Evolutionary conservation across 2,113 vertebrate species (phyloP), one percentile per base, ranked within the genome.

Genomic region (Eptesicus fuscus): DNA sequence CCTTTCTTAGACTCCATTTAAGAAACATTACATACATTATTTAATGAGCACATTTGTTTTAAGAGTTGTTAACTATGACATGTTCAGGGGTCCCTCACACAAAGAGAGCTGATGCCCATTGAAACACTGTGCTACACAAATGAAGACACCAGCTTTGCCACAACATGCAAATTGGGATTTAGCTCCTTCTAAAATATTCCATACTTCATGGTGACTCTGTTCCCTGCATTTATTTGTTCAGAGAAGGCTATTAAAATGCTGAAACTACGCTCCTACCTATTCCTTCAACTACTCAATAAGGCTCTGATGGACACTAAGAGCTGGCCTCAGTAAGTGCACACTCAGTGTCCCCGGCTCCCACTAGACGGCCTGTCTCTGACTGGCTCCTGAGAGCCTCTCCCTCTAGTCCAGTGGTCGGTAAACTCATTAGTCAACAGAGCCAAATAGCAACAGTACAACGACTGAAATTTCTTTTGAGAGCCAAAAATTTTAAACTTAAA

Each of bases 161-260:
- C n/a, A 37, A 37, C 14, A 30, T 1, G 4, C 1, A 6, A 79
- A 3, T 14, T 1, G 2, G 35, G 28, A n/a, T 25, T 44, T 44
- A 37, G 44, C 9, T 73, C n/a, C 17, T 70, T 2, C 23, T 9
- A 16, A 40, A 16, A 32, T 23, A 25, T 4, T 42, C 61, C 25
- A 5, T 44, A 63, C 30, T 67, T 32, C 28, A n/a, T 1, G 9
- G 40, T 0, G 10, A 76, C 14, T 32, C 10, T 47, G 11, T 35
- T 51, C 47, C n/a, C 59, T n/a, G 10, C 4, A 37, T 10, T 14
- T n/a, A 61, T 37, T 40, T 59, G 49, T 74, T 61, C 51, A 28
- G 30, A 44, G 14, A 23, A 35, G 37, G 76, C 59, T 32, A 25
- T 14, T 9, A 85, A 5, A 79, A 89, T 35, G 73, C 47, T 37